These are phyloP conservation scores for Leiothrix lutea DNA, from an alignment of 2,113 vertebrate species.

Conservation along the genomic window DNA sequence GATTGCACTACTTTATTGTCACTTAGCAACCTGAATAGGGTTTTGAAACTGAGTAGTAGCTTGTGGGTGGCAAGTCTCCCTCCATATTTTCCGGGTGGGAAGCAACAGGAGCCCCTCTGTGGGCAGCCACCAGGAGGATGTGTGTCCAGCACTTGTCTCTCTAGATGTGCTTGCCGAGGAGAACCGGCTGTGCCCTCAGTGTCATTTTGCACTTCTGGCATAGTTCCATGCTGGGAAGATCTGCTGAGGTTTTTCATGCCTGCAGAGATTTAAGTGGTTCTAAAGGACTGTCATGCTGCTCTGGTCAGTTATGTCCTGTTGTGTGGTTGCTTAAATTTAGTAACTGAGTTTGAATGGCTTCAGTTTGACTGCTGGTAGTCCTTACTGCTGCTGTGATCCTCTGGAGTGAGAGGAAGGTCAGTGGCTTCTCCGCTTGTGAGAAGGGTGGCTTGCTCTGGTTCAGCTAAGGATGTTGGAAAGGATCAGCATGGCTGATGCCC, in stretches of 20 bases:
- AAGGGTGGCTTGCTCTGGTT: background rate
- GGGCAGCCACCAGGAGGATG: background rate
- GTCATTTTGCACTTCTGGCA: conserved; percentile 2
- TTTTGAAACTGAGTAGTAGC: background rate
- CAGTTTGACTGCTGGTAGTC: background rate
- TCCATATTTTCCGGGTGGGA: background rate
- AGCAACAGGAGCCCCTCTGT: background rate
- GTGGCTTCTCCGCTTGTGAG: background rate
- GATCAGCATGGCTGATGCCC: background rate
- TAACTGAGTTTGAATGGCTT: background rate
- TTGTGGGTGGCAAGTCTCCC: background rate
- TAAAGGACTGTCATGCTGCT: conserved; percentile 31
- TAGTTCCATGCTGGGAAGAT: conserved; percentile 8
- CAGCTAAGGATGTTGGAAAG: background rate
- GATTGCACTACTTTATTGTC: background rate
- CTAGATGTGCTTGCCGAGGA: background rate
- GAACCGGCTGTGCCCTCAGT: background rate
- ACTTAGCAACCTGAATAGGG: conserved; percentile 49
- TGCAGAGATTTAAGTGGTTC: conserved; percentile 43
- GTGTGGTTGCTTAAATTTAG: conserved; percentile 46
- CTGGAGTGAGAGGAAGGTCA: background rate
- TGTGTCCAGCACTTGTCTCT: background rate
- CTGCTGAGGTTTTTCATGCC: conserved; percentile 30
- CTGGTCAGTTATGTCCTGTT: conserved; percentile 42
- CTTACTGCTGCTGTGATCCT: background rate